These are phyloP conservation scores for Montipora capitata DNA, from an alignment of 92 coral and sea anemone species.

Conservation along the genomic window DNA sequence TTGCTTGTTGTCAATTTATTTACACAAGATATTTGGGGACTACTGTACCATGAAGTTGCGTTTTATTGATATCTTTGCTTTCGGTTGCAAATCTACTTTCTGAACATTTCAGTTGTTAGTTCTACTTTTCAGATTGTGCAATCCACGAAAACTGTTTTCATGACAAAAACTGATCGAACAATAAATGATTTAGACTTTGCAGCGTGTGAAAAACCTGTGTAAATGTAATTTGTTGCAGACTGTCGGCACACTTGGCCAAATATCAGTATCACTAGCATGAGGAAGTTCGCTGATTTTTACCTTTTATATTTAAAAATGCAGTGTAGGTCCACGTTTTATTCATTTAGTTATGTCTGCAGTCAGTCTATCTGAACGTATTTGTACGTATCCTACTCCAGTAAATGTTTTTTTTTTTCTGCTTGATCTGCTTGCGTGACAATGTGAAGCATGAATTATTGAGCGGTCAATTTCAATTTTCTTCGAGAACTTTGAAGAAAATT, in stretches of 20 bases:
- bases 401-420: background rate
- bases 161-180: conserved; percentile 13
- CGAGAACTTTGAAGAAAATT: conserved; percentile 1
- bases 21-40: conserved; percentile 23
- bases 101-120: conserved; percentile 43
- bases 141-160: conserved; percentile 15
- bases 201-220: conserved; percentile 15
- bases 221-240: background rate
- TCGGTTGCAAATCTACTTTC: conserved; percentile 31
- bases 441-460: conserved; percentile 26
- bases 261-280: conserved; percentile 6
- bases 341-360: conserved; percentile 6
- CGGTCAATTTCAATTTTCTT: conserved; percentile 24
- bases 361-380: background rate
- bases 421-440: conserved; percentile 22
- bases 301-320: conserved; percentile 16
- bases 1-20: conserved; percentile 2
- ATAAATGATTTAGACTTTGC: conserved; percentile 20
- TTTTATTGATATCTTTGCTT: conserved; percentile 4
- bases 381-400: conserved; percentile 15
- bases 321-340: conserved; percentile 1
- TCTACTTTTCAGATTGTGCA: conserved; percentile 25
- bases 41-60: conserved; percentile 7
- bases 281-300: conserved; percentile 9
- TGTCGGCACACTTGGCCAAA: background rate